Conservation (phyloP, 2,797 vertebrate species). For the Gobio occitaniae region DNA sequence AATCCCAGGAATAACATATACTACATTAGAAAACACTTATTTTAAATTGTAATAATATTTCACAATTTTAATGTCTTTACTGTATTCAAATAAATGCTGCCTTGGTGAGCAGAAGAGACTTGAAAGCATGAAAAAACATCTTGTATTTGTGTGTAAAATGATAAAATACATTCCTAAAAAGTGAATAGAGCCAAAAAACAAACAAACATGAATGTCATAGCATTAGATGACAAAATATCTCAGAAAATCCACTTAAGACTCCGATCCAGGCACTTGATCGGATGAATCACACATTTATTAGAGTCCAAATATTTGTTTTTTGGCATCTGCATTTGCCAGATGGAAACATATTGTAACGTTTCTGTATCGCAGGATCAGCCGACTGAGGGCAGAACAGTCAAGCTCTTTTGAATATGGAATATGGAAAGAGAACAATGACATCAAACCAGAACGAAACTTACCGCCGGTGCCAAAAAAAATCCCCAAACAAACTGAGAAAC, state of each 20-base stretch:
- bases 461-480: background rate
- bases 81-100: background rate
- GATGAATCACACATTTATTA: background rate
- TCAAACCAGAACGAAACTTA: background rate
- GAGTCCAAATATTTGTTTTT: background rate
- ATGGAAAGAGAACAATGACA: slow-evolving; percentile 6
- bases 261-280: background rate
- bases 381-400: background rate
- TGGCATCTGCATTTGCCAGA: background rate
- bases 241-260: background rate
- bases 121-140: background rate
- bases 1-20: background rate
- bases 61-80: background rate
- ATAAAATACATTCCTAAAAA: background rate
- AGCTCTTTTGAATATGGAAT: background rate
- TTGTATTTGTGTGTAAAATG: background rate
- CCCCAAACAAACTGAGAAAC: background rate
- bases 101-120: background rate
- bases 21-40: background rate
- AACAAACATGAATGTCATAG: background rate
- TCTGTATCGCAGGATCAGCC: background rate
- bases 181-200: background rate
- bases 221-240: background rate
- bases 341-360: background rate
- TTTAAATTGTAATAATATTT: background rate